Base-by-base conservation (phyloP, 2,888 invertebrate genomes). In the Muscina levida region DNA sequence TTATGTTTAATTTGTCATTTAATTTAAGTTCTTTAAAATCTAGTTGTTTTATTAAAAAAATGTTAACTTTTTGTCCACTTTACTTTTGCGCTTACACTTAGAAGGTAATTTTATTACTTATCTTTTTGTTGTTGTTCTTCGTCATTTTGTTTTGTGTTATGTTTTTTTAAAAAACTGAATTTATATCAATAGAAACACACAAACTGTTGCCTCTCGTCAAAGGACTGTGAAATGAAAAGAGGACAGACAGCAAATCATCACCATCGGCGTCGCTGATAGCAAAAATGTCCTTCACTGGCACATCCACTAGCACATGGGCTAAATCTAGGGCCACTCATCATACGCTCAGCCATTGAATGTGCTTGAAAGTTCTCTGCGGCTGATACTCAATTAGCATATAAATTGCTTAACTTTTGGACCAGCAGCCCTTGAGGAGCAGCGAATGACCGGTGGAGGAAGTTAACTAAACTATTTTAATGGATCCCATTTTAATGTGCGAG, bases 11-110 rank as follows among this genome's bases (percentile, higher is more conserved):
- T 31, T 70, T 59, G n/a, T 68, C 39, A 26, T 48, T 59, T 48
- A 62, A 62, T 48, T 31, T 67, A 51, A 67, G 67, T 72, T 68
- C 56, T 70, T 83, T 88, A 84, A 85, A 86, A 87, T 84, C 87
- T 87, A 87, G 84, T 81, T 87, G 88, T 81, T 71, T 31, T 81
- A 81, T 77, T 81, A 81, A 87, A 88, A 87, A 87, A 87, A 87
- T 87, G 87, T 87, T 87, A 87, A 87, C 87, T 87, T 88, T 87
- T 88, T 88, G 86, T 87, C 88, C 85, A 87, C 87, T 87, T 88
- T 87, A 87, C 87, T 85, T 84, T 87, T 87, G 83, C 87, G 84
- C 85, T 85, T 85, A 84, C 87, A 86, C 87, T 85, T 84, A 83
- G 72, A 82, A 73, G 57, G 80, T 80, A 82, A 78, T 80, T 82